These are phyloP conservation scores for Catocala nupta DNA, from an alignment of 2,888 invertebrate species.

Conservation along the genomic window DNA sequence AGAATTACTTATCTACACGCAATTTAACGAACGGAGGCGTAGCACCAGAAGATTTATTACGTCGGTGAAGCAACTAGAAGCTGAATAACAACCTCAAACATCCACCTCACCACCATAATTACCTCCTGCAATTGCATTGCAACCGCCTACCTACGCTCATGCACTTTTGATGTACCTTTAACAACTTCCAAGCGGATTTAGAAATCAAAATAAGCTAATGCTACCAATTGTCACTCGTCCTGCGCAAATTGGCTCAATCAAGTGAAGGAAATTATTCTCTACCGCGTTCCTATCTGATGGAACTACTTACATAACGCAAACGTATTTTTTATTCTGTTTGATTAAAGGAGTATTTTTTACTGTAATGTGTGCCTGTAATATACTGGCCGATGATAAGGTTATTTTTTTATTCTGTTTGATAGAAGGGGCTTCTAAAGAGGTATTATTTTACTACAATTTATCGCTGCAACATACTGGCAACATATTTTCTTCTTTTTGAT, in stretches of 20 bases:
- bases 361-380: neutral
- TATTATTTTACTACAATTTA: no score
- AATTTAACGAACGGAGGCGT: no score
- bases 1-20: no score
- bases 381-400: no score
- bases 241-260: slow-evolving; percentile 23
- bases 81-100: no score
- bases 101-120: neutral
- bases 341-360: neutral
- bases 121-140: neutral
- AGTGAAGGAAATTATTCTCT: slow-evolving; percentile 38
- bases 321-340: neutral
- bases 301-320: slow-evolving; percentile 22
- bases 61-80: no score
- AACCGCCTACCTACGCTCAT: neutral
- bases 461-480: no score
- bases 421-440: no score
- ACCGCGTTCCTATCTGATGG: slow-evolving; percentile 30
- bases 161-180: neutral
- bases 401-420: no score
- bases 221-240: slow-evolving; percentile 20
- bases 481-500: no score
- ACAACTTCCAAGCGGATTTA: slow-evolving; percentile 11
- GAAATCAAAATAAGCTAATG: slow-evolving; percentile 13
- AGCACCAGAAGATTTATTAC: no score